Conservation (phyloP, 2,888 invertebrate genomes). For the Argynnis bischoffii region DNA sequence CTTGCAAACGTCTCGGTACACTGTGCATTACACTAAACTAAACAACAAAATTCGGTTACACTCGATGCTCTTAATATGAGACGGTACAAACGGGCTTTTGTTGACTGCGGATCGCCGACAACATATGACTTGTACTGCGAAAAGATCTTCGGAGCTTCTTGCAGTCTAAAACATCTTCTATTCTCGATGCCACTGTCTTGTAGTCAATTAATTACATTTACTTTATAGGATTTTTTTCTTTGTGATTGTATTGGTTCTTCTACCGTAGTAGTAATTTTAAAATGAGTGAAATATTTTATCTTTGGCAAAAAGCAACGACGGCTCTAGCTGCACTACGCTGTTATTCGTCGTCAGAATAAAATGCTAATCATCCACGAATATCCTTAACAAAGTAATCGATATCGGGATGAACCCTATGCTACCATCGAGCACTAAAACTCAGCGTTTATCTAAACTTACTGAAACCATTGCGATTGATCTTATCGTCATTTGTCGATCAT, state of each 20-base stretch:
- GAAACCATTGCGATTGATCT: slow-evolving; percentile 61
- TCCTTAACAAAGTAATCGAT: slow-evolving; percentile 59
- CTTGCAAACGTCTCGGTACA: slow-evolving; percentile 67
- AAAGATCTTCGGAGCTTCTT: slow-evolving; percentile 43
- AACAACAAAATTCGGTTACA: slow-evolving; percentile 76
- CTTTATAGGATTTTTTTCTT: slow-evolving; percentile 44
- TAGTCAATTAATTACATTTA: slow-evolving; percentile 41
- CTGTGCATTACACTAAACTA: slow-evolving; percentile 79
- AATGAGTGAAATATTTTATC: slow-evolving; percentile 48
- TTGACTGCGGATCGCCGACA: slow-evolving; percentile 38
- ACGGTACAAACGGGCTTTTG: slow-evolving; percentile 68
- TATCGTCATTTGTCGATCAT: slow-evolving; percentile 64
- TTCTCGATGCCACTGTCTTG: slow-evolving; percentile 31
- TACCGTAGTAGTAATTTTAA: slow-evolving; percentile 47
- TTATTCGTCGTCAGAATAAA: slow-evolving; percentile 25
- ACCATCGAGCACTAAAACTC: slow-evolving; percentile 71
- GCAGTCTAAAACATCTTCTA: slow-evolving; percentile 34
- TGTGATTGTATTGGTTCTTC: slow-evolving; percentile 47
- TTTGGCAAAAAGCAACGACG: slow-evolving; percentile 71
- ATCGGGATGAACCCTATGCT: slow-evolving; percentile 70
- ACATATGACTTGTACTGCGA: slow-evolving; percentile 39
- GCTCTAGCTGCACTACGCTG: slow-evolving; percentile 64
- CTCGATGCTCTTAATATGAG: slow-evolving; percentile 74
- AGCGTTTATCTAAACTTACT: slow-evolving; percentile 71
- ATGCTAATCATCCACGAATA: slow-evolving; percentile 55